Percentiles rank a stretch among this genome's conserved stretches.
These are phyloP conservation scores for Syngnathus scovelli DNA, from an alignment of 2,113 vertebrate species.

Conservation along the genomic window DNA sequence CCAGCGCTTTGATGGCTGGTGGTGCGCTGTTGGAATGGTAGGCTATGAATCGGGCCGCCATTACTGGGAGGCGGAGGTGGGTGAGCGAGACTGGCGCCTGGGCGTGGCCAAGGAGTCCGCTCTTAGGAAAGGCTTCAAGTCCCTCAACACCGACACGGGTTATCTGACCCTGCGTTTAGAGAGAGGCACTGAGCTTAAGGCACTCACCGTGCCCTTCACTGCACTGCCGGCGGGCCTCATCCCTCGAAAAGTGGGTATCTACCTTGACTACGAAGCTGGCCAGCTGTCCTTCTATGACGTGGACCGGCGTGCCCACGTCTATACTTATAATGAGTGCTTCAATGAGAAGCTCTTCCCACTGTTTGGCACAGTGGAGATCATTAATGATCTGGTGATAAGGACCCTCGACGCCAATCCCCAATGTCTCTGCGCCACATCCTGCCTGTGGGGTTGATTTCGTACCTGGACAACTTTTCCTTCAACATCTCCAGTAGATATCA, in stretches of 20 bases:
- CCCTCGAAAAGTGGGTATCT: constrained; percentile 68
- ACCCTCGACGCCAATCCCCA: constrained; percentile 51
- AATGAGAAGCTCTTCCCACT: constrained; percentile 69
- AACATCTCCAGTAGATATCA: constrained; percentile 23
- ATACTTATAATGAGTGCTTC: constrained; percentile 73
- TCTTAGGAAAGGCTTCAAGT: constrained; percentile 80
- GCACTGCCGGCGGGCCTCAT: constrained; percentile 63
- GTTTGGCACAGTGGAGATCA: constrained; percentile 74
- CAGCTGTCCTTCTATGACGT: constrained; percentile 76
- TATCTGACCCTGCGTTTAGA: constrained; percentile 74
- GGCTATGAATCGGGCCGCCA: constrained; percentile 67
- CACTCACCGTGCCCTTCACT: constrained; percentile 72
- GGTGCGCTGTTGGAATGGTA: constrained; percentile 71
- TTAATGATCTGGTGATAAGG: constrained; percentile 71
- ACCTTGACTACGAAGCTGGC: constrained; percentile 66
- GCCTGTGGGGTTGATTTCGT: constrained; percentile 63
- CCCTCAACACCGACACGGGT: constrained; percentile 71
- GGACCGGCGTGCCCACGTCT: constrained; percentile 68
- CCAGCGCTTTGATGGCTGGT: constrained; percentile 71
- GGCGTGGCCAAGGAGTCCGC: constrained; percentile 82
- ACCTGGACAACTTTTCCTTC: constrained; percentile 4
- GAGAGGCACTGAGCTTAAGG: constrained; percentile 73
- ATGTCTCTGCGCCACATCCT: constrained; percentile 59
- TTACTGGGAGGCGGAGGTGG: constrained; percentile 80
- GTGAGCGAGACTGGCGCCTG: constrained; percentile 87